phyloP scores from a whole-genome alignment of 2,113 vertebrate genomes.

The Calypte anna region DNA sequence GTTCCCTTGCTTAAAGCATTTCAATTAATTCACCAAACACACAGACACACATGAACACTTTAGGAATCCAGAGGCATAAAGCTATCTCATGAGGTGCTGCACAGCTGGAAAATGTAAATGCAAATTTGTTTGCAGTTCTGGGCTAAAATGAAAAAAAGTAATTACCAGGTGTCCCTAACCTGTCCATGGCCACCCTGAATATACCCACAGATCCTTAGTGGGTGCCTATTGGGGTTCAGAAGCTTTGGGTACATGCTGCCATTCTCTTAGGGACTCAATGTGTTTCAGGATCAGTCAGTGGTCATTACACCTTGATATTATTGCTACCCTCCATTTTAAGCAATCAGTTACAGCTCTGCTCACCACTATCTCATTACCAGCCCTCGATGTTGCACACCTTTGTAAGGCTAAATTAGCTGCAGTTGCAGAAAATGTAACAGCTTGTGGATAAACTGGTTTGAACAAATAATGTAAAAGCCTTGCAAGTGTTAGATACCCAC shows the following conservation, averaged over 20 bases:
- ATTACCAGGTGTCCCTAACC: background rate
- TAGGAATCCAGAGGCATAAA: background rate
- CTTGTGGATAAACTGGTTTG: conserved; percentile 2
- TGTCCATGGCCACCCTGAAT: too few species aligned
- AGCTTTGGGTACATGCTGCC: background rate
- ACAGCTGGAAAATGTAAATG: background rate
- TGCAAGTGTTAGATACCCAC: background rate
- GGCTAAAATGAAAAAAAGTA: background rate
- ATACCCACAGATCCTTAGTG: background rate
- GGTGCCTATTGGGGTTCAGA: background rate
- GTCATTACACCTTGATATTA: background rate
- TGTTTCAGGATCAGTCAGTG: background rate
- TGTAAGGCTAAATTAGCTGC: background rate
- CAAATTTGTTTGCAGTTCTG: background rate
- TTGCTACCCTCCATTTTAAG: background rate
- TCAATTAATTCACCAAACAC: background rate
- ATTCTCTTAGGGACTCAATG: background rate
- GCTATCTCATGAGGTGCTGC: background rate
- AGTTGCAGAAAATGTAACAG: background rate
- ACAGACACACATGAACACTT: background rate
- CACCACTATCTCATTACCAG: background rate
- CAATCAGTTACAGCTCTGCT: background rate
- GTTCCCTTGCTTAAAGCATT: background rate
- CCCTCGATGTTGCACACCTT: conserved; percentile 14
- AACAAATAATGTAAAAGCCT: background rate